Conservation (phyloP, 2,888 invertebrate genomes). For the Phyllotreta cruciferae region DNA sequence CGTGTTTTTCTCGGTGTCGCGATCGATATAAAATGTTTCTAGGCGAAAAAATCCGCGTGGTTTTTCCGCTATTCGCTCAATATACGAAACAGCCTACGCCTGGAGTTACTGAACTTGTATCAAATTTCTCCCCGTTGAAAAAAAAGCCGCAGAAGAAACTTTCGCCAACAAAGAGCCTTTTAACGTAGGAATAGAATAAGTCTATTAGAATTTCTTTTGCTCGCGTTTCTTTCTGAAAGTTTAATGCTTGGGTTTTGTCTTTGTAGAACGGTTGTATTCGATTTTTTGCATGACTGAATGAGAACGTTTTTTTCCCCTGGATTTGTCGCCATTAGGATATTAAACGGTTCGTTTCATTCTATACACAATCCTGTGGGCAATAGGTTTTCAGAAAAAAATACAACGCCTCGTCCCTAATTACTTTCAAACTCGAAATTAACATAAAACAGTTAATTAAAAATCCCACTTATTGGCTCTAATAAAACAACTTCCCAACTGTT, state of each 20-base stretch:
- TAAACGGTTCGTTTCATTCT: not conserved
- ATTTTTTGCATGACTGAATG: too few species aligned
- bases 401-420: not conserved
- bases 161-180: conserved; percentile 4
- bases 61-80: too few species aligned
- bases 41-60: too few species aligned
- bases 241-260: not conserved
- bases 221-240: conserved; percentile 7
- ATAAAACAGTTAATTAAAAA: conserved; percentile 10
- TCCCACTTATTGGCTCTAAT: not conserved
- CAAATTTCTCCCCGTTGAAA: not conserved
- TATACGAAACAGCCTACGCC: not conserved
- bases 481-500: not conserved
- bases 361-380: not conserved
- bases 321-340: too few species aligned
- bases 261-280: too few species aligned
- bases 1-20: too few species aligned
- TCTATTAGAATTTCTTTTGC: conserved; percentile 9
- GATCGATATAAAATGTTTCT: too few species aligned
- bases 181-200: conserved; percentile 2
- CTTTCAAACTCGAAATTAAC: not conserved
- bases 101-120: not conserved
- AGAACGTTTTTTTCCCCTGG: too few species aligned
- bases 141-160: not conserved
- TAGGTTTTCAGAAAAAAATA: not conserved